Conservation (phyloP, 1,140 invertebrate genomes). For the Anadara kagoshimensis region DNA sequence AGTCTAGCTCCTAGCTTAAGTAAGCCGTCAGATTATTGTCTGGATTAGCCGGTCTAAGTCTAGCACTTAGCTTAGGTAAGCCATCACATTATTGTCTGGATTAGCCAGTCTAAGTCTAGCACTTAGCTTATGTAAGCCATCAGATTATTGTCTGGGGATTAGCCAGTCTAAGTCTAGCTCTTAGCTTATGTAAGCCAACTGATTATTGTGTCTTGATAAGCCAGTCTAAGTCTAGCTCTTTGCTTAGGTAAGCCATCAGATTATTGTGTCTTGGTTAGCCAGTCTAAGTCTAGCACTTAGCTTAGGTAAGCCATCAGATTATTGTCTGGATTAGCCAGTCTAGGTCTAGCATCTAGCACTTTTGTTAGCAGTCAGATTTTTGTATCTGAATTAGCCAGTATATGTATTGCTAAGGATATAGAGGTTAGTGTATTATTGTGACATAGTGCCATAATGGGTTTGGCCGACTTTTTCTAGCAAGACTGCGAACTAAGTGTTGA, state of each 20-base stretch:
- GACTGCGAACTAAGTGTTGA: too few relatives aligned
- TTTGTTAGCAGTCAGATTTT: too few relatives aligned
- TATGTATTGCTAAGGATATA: too few relatives aligned
- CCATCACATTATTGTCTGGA: not conserved
- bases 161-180: constrained; percentile 66
- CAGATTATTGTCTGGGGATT: constrained; percentile 37
- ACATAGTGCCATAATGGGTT: too few relatives aligned
- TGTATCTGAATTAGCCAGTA: too few relatives aligned
- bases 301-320: not conserved
- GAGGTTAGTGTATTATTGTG: too few relatives aligned
- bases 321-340: not conserved
- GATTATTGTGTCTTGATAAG: constrained; percentile 41
- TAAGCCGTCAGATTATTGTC: constrained; percentile 36
- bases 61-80: constrained; percentile 69
- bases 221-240: constrained; percentile 67
- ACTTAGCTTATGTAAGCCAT: constrained; percentile 65
- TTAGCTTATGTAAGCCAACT: constrained; percentile 65
- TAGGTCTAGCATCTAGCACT: too few relatives aligned
- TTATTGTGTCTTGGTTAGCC: constrained; percentile 58
- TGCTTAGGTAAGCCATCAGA: constrained; percentile 63
- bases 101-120: constrained; percentile 53
- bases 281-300: constrained; percentile 60
- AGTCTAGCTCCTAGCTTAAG: constrained; percentile 70
- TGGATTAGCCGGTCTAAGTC: constrained; percentile 40
- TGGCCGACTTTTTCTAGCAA: too few relatives aligned